Evolutionary conservation across 2,797 vertebrate species (phyloP), one percentile per base, ranked within the genome.

Genomic region (Helicolenus hilgendorfi): DNA sequence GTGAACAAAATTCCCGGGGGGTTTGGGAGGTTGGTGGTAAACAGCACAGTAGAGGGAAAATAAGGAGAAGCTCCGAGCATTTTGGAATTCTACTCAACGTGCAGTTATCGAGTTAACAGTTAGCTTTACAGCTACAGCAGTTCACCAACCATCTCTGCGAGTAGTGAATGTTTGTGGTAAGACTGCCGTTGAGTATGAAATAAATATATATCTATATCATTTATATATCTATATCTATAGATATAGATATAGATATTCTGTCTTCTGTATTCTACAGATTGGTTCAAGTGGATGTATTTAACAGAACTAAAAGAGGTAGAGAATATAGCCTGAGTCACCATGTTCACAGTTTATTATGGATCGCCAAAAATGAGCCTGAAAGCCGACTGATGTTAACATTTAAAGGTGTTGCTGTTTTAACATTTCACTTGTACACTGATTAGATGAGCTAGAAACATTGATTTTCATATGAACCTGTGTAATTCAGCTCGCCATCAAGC

Each of bases 401-500:
- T 45, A 58, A 59, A 20, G 26, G 14, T 38, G 38, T 49, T 63
- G 9, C 56, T 56, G 33, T 58, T 83, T 35, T 8, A 72, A 36
- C 45, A 33, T 58, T 41, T 41, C 2, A 26, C 29, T 11, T 49
- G 11, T 49, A 24, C 27, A n/a, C 59, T 79, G 62, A 85, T 64
- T 55, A 49, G n/a, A 70, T 15, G 33, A 60, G 38, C 81, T 4
- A 7, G 15, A 73, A 77, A 22, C 18, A 79, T 36, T n/a, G 59
- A 75, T 72, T 86, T 79, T 72, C 11, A 69, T 36, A 58, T 45
- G 75, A 69, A 56, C 64, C 53, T 56, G 29, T 56, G 38, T 63
- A 67, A 78, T 75, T 77, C 15, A 29, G 35, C 26, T 72, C 13
- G 1, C 5, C 13, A 18, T 77, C 45, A 77, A 67, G 24, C 53